A percentile compares a stretch with the other conserved stretches of the same genome.
phyloP scores from a whole-genome alignment of 2,888 invertebrate species.

The Temnothorax unifasciatus region DNA sequence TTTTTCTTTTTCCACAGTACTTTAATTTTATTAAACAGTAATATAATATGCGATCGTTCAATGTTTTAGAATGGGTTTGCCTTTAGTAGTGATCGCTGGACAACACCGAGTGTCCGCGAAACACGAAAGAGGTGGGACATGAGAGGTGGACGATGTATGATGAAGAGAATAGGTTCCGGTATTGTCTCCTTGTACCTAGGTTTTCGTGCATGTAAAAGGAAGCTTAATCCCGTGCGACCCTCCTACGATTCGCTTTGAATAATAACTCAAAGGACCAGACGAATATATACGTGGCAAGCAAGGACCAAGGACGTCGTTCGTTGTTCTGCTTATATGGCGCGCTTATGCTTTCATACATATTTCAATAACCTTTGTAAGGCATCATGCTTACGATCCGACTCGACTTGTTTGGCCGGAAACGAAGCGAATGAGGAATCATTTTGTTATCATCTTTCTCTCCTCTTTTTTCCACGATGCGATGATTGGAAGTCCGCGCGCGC shows the following conservation, averaged over 20 bases:
- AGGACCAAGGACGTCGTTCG: slow-evolving; percentile 61
- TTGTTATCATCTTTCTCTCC: not conserved
- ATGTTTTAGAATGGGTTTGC: not conserved
- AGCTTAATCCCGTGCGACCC: slow-evolving; percentile 75
- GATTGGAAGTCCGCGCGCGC: slow-evolving; percentile 31
- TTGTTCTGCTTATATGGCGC: slow-evolving; percentile 68
- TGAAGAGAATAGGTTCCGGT: slow-evolving; percentile 67
- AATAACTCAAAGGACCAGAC: slow-evolving; percentile 83
- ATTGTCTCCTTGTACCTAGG: slow-evolving; percentile 71
- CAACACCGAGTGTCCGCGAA: slow-evolving; percentile 54
- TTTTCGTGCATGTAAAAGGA: slow-evolving; percentile 79
- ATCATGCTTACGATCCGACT: slow-evolving; percentile 83
- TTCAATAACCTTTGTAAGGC: slow-evolving; percentile 75
- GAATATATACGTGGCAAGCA: slow-evolving; percentile 4
- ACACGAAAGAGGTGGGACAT: slow-evolving; percentile 75
- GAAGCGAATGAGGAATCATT: slow-evolving; percentile 45
- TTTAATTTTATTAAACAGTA: not conserved
- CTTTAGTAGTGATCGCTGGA: slow-evolving; percentile 54
- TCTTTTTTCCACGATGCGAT: not conserved
- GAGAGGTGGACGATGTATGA: slow-evolving; percentile 57
- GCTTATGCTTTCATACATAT: slow-evolving; percentile 84
- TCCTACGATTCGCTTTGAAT: slow-evolving; percentile 84
- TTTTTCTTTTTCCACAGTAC: not conserved
- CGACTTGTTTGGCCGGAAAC: slow-evolving; percentile 64
- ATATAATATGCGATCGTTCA: slow-evolving; percentile 5